A percentile compares a stretch with the other conserved stretches of the same genome.
Conservation (phyloP, 1,140 invertebrate species). For the Chionoecetes opilio region DNA sequence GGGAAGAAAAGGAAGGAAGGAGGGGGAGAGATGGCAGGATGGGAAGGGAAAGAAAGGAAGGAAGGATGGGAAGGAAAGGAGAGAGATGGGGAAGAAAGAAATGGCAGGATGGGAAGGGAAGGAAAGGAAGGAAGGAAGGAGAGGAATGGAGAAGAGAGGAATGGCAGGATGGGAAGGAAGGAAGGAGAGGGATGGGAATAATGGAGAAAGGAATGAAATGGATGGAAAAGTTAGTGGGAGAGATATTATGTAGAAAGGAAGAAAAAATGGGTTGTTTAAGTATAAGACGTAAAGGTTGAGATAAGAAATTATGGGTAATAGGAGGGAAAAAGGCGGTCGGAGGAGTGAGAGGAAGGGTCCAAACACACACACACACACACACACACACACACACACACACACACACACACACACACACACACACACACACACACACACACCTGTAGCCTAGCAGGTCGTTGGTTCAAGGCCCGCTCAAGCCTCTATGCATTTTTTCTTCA, state of each 20-base stretch:
- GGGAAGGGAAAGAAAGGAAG: background rate
- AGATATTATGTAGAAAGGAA: background rate
- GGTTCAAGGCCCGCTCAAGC: no score
- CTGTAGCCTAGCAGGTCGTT: no score
- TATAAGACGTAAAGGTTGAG: background rate
- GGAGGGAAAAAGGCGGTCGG: background rate
- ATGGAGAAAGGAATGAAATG: background rate
- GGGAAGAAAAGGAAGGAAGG: background rate
- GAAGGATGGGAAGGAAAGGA: background rate
- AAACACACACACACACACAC: background rate
- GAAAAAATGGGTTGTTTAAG: background rate
- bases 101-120: no score
- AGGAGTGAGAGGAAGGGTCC: background rate
- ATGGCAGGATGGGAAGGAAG: no score
- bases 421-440: no score
- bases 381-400: no score
- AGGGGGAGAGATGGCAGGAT: background rate
- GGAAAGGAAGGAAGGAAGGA: background rate
- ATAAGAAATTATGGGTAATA: no score
- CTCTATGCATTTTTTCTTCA: no score
- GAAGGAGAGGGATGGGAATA: no score
- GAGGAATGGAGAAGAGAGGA: background rate
- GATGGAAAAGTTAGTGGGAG: background rate
- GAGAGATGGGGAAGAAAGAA: no score
- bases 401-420: no score